Evolutionary conservation across 2,113 vertebrate species (phyloP).

Genomic region (Mobula hypostoma): DNA sequence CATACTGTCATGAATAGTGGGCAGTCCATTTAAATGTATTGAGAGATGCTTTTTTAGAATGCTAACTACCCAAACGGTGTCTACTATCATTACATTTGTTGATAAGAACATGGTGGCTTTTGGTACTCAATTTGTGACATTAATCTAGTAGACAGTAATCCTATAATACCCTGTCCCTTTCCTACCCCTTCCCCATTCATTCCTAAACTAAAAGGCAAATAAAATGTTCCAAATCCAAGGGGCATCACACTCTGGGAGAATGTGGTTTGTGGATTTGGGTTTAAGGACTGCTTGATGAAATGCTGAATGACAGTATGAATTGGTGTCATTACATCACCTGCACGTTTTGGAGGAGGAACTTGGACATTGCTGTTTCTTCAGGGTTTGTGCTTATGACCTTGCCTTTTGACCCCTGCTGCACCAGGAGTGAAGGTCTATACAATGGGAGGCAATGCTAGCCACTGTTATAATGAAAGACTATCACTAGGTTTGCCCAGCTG

Average conservation of each 20-base stretch:
- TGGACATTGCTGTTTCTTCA: neutral
- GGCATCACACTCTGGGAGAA: neutral
- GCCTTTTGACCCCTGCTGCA: neutral
- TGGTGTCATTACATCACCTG: neutral
- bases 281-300: neutral
- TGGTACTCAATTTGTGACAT: neutral
- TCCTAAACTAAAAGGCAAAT: neutral
- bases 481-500: neutral
- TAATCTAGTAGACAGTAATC: neutral
- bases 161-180: neutral
- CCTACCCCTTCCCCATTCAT: neutral
- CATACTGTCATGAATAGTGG: neutral
- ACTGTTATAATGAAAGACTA: neutral
- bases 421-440: neutral
- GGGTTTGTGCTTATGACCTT: neutral
- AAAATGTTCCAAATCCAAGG: neutral
- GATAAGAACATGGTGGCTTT: neutral
- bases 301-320: neutral
- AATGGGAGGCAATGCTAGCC: neutral
- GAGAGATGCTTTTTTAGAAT: neutral
- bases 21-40: neutral
- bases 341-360: neutral
- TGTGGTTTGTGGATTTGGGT: neutral
- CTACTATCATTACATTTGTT: neutral
- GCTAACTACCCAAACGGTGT: neutral